Conservation (phyloP, 2,888 invertebrate species). For the Rotaria socialis region DNA sequence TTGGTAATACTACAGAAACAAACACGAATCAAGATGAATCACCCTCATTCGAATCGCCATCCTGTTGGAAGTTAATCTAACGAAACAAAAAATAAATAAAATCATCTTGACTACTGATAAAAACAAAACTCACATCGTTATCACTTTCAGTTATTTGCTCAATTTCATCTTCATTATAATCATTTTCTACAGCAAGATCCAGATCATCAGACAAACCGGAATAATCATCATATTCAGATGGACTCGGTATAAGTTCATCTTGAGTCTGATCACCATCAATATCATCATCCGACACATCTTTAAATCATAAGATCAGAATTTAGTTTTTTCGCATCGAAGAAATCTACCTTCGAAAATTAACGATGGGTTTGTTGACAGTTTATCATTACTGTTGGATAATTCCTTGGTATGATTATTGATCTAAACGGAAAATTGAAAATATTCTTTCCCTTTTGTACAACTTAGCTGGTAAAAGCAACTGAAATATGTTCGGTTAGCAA, state of each 20-base stretch:
- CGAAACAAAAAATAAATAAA: neutral
- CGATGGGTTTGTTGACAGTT: neutral
- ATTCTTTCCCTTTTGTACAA: no score
- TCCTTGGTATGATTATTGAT: neutral
- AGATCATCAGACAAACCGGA: slow-evolving; percentile 46
- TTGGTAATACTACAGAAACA: neutral
- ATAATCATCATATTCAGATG: slow-evolving; percentile 46
- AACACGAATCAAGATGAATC: neutral
- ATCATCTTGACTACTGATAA: neutral
- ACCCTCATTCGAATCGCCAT: neutral
- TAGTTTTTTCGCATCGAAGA: no score
- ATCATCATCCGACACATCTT: slow-evolving; percentile 13
- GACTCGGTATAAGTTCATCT: slow-evolving; percentile 46
- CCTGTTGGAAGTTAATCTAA: neutral
- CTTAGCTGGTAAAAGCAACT: no score
- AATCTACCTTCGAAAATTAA: neutral
- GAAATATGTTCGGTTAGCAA: no score
- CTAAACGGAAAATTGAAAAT: neutral
- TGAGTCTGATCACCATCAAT: slow-evolving; percentile 45
- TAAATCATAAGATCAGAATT: no score
- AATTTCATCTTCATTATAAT: slow-evolving; percentile 38
- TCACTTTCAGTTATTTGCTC: slow-evolving; percentile 37
- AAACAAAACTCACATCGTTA: neutral
- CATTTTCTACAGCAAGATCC: slow-evolving; percentile 35
- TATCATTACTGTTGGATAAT: neutral